A percentile compares a stretch with the other conserved stretches of the same genome.
Evolutionary conservation across 2,888 invertebrate species (phyloP).

Genomic region (Pachydiplax longipennis): DNA sequence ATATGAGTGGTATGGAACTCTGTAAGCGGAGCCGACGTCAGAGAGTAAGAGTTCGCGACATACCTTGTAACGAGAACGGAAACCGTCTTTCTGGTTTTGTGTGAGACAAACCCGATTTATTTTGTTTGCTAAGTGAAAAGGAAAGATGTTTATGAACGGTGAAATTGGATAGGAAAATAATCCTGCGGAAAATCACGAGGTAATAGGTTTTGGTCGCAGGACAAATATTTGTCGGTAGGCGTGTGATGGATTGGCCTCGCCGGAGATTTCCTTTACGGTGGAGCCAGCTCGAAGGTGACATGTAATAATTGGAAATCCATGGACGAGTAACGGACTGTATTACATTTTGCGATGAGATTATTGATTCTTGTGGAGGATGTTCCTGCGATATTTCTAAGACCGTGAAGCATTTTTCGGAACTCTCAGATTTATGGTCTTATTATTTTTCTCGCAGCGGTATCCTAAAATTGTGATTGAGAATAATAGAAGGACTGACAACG

Average conservation of each 20-base stretch:
- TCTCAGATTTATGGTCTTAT: no score
- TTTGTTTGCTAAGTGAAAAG: neutral
- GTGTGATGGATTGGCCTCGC: neutral
- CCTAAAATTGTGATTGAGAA: no score
- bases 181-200: neutral
- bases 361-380: no score
- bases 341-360: no score
- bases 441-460: no score
- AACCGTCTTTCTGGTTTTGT: neutral
- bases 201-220: neutral
- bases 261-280: neutral
- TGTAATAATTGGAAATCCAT: no score
- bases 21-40: neutral
- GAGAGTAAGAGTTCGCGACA: neutral
- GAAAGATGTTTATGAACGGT: neutral
- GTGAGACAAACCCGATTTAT: neutral
- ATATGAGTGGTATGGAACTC: neutral
- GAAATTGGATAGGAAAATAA: neutral
- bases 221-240: constrained; percentile 21
- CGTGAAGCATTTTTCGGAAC: no score
- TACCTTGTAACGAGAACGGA: neutral
- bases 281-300: no score
- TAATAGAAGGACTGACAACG: no score
- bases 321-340: no score
- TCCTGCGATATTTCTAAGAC: no score